These are phyloP conservation scores for Chauna torquata DNA, from an alignment of 2,113 vertebrate genomes.

Conservation along the genomic window DNA sequence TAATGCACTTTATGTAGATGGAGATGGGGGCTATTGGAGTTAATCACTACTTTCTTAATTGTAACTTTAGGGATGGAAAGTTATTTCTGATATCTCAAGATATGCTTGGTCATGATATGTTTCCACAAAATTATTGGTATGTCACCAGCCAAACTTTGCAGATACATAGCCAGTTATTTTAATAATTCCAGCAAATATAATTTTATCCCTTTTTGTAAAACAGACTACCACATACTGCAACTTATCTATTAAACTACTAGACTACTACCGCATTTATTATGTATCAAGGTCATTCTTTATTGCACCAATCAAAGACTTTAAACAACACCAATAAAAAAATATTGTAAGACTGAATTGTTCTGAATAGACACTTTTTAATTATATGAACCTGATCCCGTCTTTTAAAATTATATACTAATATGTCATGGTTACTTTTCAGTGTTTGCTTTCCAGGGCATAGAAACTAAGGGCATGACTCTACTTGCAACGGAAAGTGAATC, in stretches of 20 bases:
- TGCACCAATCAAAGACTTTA: not conserved
- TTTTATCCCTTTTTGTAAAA: not conserved
- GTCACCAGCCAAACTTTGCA: not conserved
- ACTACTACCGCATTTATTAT: not conserved
- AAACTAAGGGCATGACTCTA: not conserved
- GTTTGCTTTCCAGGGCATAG: not conserved
- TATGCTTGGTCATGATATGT: not conserved
- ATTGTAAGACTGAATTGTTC: not conserved
- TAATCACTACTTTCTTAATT: not conserved
- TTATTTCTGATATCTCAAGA: not conserved
- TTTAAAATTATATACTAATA: not conserved
- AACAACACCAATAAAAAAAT: not conserved
- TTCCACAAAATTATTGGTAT: not conserved
- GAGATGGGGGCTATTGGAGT: not conserved
- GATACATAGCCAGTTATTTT: not conserved
- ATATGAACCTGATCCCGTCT: not conserved
- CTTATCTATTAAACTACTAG: not conserved
- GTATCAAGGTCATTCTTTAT: not conserved
- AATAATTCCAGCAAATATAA: not conserved
- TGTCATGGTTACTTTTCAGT: not conserved
- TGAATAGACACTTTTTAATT: not conserved
- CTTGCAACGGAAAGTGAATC: not conserved
- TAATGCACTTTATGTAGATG: accelerated
- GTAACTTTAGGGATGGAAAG: not conserved
- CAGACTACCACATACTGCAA: not conserved